Evolutionary conservation across 2,888 invertebrate species (phyloP), one percentile per base, ranked within the genome.

Genomic region (Lingula anatina): DNA sequence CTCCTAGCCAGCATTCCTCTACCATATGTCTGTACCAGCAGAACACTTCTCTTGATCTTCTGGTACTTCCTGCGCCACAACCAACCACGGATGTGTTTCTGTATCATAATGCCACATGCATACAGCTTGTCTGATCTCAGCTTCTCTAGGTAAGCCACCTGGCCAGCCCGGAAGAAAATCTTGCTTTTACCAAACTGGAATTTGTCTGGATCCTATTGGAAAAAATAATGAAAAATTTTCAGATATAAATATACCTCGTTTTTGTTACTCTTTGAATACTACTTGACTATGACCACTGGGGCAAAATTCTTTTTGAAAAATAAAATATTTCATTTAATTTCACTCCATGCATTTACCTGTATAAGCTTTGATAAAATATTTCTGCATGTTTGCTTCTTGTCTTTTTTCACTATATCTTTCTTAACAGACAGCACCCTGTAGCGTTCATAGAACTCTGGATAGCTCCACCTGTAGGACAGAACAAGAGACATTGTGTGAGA

Each of bases 111-210:
- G 57, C 95, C 94, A 74, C 91, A 92, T 12, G 85, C 82, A 25
- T 86, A 83, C 53, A 88, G 79, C 52, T 85, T 84, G 64, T 92
- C 96, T 0, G 88, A 86, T 4, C 97, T 84, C 25, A 95, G 78
- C 76, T 96, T 94, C 73, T 99, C 99, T 60, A 99, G 75, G 73
- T 90, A 94, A 0, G 99, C 99, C 46, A 96, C 93, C 81, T 99
- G 97, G 0, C 97, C 99, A 20, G 97, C 96, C 23, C 97, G 84
- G 80, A 99, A 97, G 77, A 99, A 95, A 58, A 99, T 94, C 79
- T 99, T 99, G 0, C 91, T 90, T 65, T 91, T 91, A n/a, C 99
- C 99, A 70, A 96, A 93, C 65, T 95, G 90, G 75, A 89, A 97
- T 73, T 92, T 91, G 68, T 95, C 94, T 0, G 85, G 84, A 62